phyloP scores from a whole-genome alignment of 2,797 vertebrate species.

The Clarias fuscus region DNA sequence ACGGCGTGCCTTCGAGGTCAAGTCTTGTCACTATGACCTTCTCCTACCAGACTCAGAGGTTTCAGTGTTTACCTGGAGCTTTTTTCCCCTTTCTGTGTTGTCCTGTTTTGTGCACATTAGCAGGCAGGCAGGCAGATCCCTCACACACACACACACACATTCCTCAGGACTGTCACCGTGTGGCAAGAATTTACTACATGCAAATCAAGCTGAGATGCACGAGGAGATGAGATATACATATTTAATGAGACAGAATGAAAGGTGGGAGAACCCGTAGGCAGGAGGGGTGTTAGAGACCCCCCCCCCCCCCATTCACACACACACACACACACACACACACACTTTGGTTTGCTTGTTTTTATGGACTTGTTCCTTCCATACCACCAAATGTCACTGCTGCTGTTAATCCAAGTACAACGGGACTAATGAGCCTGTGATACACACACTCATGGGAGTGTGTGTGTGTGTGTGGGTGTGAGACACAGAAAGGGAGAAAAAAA shows the following conservation, averaged over 20 bases:
- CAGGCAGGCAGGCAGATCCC: constrained; percentile 43
- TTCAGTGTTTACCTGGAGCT: neutral
- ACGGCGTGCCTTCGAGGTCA: neutral
- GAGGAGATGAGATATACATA: constrained; percentile 99
- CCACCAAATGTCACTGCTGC: constrained; percentile 78
- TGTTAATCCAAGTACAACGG: constrained; percentile 77
- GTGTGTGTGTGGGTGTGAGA: constrained; percentile 27
- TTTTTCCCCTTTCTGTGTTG: neutral
- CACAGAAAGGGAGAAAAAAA: constrained; percentile 6
- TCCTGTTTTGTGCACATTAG: constrained; percentile 50
- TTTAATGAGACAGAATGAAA: constrained; percentile 99
- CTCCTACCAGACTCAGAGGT: neutral
- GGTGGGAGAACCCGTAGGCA: constrained; percentile 66
- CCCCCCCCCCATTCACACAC: neutral
- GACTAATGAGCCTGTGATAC: constrained; percentile 76
- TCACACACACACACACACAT: constrained; percentile 20
- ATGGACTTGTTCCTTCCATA: constrained; percentile 79
- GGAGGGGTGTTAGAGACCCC: constrained; percentile 35
- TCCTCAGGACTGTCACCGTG: constrained; percentile 66
- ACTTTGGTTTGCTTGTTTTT: constrained; percentile 71
- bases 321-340: constrained; percentile 35
- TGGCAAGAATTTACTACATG: constrained; percentile 92
- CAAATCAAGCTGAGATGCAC: constrained; percentile 82
- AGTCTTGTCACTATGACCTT: neutral
- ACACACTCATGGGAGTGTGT: constrained; percentile 50